Evolutionary conservation across 2,797 vertebrate species (phyloP).

Genomic region (Heterohyrax brucei): DNA sequence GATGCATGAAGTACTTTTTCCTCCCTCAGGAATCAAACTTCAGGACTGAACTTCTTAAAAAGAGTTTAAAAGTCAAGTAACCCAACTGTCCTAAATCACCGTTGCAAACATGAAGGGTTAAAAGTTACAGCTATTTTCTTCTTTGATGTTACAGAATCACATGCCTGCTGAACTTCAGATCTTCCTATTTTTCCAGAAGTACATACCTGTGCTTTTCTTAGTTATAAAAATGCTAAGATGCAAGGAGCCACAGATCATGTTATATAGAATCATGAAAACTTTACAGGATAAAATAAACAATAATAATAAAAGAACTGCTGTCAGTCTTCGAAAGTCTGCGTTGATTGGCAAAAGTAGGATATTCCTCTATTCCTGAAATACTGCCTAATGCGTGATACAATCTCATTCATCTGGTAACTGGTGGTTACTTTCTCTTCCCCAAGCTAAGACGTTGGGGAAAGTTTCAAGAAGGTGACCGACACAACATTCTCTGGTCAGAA

Average conservation of each 20-base stretch:
- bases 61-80: conserved; percentile 28
- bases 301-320: not conserved
- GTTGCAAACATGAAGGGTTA: conserved; percentile 58
- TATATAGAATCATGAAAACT: conserved; percentile 60
- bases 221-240: conserved; percentile 62
- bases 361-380: not conserved
- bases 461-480: not conserved
- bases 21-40: conserved; percentile 72
- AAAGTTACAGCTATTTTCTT: conserved; percentile 55
- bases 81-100: conserved; percentile 9
- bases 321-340: conserved; percentile 5
- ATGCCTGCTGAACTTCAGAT: conserved; percentile 70
- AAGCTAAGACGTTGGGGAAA: not conserved
- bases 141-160: conserved; percentile 76
- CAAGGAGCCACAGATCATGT: conserved; percentile 58
- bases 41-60: conserved; percentile 56
- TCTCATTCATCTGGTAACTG: not conserved
- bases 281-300: conserved; percentile 38
- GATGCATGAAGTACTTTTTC: conserved; percentile 66
- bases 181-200: conserved; percentile 12
- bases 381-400: not conserved
- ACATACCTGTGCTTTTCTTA: conserved; percentile 53
- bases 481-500: not conserved
- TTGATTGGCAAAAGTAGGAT: not conserved
- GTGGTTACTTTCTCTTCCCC: not conserved